phyloP scores from a whole-genome alignment of 2,888 invertebrate genomes.

The Parelbella ahira region DNA sequence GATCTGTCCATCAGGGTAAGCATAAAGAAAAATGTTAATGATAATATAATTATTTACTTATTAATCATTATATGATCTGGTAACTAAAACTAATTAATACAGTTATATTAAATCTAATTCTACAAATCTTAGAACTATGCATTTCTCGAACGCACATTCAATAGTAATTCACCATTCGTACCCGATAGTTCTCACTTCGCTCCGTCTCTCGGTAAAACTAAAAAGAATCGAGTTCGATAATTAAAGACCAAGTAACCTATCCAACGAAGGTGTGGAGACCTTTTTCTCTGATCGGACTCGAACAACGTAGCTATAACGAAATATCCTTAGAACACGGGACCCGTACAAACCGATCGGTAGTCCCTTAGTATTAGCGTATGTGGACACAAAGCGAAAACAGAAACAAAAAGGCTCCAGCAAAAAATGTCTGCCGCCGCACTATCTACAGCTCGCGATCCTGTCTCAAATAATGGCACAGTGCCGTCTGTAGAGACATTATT shows the following conservation, averaged over 20 bases:
- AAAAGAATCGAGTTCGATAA: constrained; percentile 11
- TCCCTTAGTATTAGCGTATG: constrained; percentile 59
- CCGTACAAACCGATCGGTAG: constrained; percentile 38
- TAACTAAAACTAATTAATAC: too few species aligned
- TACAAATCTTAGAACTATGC: too few species aligned
- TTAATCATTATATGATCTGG: too few species aligned
- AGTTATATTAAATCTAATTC: too few species aligned
- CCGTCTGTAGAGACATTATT: constrained; percentile 38
- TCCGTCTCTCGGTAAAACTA: too few species aligned
- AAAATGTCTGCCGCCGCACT: constrained; percentile 70
- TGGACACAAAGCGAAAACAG: constrained; percentile 54
- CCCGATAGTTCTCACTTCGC: too few species aligned
- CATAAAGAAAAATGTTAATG: too few species aligned
- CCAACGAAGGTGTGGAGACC: constrained; percentile 21
- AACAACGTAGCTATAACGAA: constrained; percentile 17
- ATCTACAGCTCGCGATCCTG: constrained; percentile 72
- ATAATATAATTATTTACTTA: too few species aligned
- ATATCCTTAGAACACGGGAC: constrained; percentile 26
- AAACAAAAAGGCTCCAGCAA: constrained; percentile 54
- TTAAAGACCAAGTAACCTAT: constrained; percentile 14
- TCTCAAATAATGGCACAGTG: constrained; percentile 56
- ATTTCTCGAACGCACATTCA: too few species aligned
- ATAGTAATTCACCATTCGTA: too few species aligned
- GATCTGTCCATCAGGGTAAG: too few species aligned
- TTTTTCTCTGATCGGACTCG: constrained; percentile 2